Conservation (phyloP, 2,113 vertebrate genomes). For the Nansenia antarctica region DNA sequence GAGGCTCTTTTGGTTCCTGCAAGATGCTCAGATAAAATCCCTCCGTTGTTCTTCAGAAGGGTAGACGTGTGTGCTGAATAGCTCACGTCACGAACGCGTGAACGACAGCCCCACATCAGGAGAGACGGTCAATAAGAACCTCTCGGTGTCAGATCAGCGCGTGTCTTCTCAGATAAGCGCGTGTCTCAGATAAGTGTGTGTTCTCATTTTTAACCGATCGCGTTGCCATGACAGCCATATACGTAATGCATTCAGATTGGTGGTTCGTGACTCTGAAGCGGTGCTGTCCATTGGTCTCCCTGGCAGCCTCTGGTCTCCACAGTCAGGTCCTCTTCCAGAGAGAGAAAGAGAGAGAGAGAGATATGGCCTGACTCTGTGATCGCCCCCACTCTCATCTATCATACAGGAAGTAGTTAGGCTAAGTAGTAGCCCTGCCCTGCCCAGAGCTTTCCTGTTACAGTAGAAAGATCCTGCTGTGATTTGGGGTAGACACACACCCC, state of each 20-base stretch:
- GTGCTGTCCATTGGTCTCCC: background rate
- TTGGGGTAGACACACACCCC: slow-evolving; percentile 25
- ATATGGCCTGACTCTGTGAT: slow-evolving; percentile 42
- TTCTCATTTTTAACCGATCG: background rate
- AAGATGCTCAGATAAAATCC: slow-evolving; percentile 26
- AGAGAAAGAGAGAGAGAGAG: slow-evolving; percentile 45
- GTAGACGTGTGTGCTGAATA: background rate
- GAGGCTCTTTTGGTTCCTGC: background rate
- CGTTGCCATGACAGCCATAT: background rate
- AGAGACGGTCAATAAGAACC: no score
- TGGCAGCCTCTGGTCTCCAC: slow-evolving; percentile 1
- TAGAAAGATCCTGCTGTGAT: slow-evolving; percentile 67
- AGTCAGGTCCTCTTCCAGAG: no score
- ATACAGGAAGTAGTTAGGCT: slow-evolving; percentile 79
- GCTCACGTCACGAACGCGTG: background rate
- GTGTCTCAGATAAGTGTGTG: background rate
- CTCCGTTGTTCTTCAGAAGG: slow-evolving; percentile 5
- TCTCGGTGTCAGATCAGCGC: no score
- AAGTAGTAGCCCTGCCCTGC: slow-evolving; percentile 76
- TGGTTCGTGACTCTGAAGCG: background rate
- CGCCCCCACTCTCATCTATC: slow-evolving; percentile 66
- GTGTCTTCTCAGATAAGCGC: no score
- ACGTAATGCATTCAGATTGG: background rate
- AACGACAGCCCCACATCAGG: no score
- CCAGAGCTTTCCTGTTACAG: slow-evolving; percentile 77